phyloP scores from a whole-genome alignment of 1,140 invertebrate genomes.

The Pogonus chalceus region DNA sequence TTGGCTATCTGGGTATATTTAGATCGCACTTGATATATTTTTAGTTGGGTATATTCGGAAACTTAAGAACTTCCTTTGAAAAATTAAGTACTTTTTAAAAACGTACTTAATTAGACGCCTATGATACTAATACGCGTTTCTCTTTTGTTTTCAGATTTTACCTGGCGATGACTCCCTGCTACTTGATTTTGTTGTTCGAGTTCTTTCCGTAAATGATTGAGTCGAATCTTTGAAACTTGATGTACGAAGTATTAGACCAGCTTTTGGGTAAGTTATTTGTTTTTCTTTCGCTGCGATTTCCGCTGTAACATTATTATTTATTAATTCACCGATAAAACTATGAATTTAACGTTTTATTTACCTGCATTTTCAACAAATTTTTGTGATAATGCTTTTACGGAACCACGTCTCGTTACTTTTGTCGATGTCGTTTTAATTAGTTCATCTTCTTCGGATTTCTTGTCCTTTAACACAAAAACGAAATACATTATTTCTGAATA shows the following conservation, averaged over 20 bases:
- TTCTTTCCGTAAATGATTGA: conserved; percentile 39
- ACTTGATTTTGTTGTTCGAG: conserved; percentile 16
- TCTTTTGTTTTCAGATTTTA: too few species aligned
- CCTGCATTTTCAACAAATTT: conserved; percentile 60
- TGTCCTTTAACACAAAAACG: too few species aligned
- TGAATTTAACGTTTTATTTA: conserved; percentile 34
- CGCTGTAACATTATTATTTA: too few species aligned
- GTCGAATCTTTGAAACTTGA: conserved; percentile 44
- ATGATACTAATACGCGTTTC: too few species aligned
- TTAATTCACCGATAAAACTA: too few species aligned
- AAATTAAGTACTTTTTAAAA: too few species aligned
- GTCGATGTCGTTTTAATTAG: conserved; percentile 18
- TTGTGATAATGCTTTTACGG: conserved; percentile 59
- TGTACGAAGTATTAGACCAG: conserved; percentile 53
- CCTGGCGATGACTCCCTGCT: conserved; percentile 23
- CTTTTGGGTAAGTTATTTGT: conserved; percentile 49
- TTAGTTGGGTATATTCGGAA: too few species aligned
- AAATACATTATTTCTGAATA: too few species aligned
- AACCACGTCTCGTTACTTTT: conserved; percentile 49
- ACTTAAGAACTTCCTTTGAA: too few species aligned
- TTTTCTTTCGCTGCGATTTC: conserved; percentile 41
- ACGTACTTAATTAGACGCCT: too few species aligned
- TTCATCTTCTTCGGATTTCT: conserved; percentile 11
- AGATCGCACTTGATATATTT: too few species aligned
- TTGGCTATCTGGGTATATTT: too few species aligned